These are phyloP conservation scores for Gephyroberyx darwinii DNA, from an alignment of 2,797 vertebrate species.

Conservation along the genomic window DNA sequence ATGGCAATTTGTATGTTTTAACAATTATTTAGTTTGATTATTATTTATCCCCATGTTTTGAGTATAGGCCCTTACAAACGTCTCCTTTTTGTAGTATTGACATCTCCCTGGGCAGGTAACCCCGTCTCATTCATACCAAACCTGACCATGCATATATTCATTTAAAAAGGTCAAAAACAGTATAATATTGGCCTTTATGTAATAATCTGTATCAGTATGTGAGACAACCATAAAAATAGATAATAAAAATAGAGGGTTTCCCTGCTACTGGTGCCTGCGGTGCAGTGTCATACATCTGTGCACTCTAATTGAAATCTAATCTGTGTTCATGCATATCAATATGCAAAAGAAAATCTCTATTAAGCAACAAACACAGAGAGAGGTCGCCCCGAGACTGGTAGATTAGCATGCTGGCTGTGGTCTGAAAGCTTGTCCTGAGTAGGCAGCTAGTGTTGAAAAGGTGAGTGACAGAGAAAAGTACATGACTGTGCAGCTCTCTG, in stretches of 20 bases:
- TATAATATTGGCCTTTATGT: background rate
- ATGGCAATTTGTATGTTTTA: background rate
- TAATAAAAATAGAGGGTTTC: constrained; percentile 22
- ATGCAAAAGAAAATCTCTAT: constrained; percentile 15
- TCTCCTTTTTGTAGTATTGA: background rate
- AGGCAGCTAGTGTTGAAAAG: constrained; percentile 31
- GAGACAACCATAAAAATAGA: constrained; percentile 25
- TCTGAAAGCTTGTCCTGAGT: constrained; percentile 42
- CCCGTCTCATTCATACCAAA: constrained; percentile 6
- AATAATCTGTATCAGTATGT: constrained; percentile 10
- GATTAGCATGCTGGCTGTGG: constrained; percentile 16
- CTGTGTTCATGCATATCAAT: background rate
- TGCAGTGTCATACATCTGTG: background rate
- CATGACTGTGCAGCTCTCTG: constrained; percentile 47
- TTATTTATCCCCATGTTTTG: background rate
- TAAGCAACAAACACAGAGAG: constrained; percentile 14
- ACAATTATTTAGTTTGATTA: background rate
- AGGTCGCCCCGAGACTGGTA: constrained; percentile 12
- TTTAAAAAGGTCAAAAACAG: background rate
- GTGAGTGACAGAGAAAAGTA: constrained; percentile 46
- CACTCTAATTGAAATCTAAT: constrained; percentile 16
- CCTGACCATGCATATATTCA: constrained; percentile 3
- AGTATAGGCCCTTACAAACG: no score
- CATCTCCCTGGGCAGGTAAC: background rate
- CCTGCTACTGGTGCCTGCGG: background rate